Evolutionary conservation across 2,113 vertebrate species (phyloP).

Genomic region (Peromyscus californicus): DNA sequence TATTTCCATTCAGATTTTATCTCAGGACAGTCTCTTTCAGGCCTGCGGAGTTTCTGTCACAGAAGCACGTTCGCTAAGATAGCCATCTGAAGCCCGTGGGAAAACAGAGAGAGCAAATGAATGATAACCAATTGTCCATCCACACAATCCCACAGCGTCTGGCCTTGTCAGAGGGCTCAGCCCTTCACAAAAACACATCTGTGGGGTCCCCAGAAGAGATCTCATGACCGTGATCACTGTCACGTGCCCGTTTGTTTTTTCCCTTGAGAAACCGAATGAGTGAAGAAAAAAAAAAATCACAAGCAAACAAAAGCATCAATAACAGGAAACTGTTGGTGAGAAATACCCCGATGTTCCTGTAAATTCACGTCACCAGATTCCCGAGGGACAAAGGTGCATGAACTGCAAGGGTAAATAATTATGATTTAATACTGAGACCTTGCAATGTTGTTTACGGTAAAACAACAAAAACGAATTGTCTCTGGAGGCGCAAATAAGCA

Average conservation of each 20-base stretch:
- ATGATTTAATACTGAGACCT: conserved; percentile 95
- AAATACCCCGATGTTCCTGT: conserved; percentile 98
- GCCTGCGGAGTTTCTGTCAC: conserved; percentile 39
- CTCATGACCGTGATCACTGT: conserved; percentile 84
- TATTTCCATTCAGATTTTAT: neutral
- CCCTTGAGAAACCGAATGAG: conserved; percentile 94
- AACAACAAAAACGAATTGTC: conserved; percentile 95
- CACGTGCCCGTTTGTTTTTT: conserved; percentile 91
- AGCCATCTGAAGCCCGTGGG: conserved; percentile 69
- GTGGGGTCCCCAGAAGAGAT: conserved; percentile 77
- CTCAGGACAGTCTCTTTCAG: conserved; percentile 15
- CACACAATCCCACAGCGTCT: conserved; percentile 46
- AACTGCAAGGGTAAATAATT: conserved; percentile 96
- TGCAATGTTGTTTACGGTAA: conserved; percentile 93
- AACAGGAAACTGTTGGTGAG: conserved; percentile 99
- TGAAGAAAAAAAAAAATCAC: conserved; percentile 91
- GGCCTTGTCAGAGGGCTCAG: conserved; percentile 32
- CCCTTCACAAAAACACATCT: conserved; percentile 60
- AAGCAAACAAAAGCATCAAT: conserved; percentile 99
- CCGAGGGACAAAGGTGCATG: conserved; percentile 96
- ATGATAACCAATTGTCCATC: conserved; percentile 82
- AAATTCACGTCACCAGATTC: conserved; percentile 96
- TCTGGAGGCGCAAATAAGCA: conserved; percentile 90
- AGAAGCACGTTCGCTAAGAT: neutral
- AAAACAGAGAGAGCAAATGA: conserved; percentile 73